Evolutionary conservation across 2,113 vertebrate species (phyloP).

Genomic region (Gnathonemus echidnorhynchus): DNA sequence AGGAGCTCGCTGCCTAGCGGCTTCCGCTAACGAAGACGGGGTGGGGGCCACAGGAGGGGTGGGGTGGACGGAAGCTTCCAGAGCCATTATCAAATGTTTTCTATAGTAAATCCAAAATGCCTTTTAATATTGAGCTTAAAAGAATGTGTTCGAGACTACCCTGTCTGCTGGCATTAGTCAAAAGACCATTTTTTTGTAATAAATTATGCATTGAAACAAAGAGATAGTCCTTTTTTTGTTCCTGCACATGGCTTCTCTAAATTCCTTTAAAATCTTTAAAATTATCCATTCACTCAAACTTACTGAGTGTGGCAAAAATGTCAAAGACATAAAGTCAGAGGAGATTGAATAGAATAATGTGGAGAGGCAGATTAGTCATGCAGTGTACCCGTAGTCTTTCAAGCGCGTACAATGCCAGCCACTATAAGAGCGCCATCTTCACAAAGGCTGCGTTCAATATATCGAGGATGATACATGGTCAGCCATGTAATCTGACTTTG

Average conservation of each 20-base stretch:
- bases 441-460: conserved; percentile 99
- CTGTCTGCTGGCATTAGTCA: conserved; percentile 80
- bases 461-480: conserved; percentile 98
- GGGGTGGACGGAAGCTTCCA: conserved; percentile 45
- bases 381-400: conserved; percentile 98
- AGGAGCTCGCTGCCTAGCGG: conserved; percentile 47
- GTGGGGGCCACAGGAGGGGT: conserved; percentile 30
- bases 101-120: conserved; percentile 63
- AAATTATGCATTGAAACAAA: conserved; percentile 99
- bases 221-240: conserved; percentile 80
- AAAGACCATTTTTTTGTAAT: conserved; percentile 93
- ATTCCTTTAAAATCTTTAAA: conserved; percentile 99
- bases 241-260: conserved; percentile 80
- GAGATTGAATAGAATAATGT: conserved; percentile 99
- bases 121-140: conserved; percentile 64
- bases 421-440: conserved; percentile 97
- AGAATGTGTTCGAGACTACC: conserved; percentile 72
- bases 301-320: conserved; percentile 99
- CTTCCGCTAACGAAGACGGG: conserved; percentile 48
- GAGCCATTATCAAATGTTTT: conserved; percentile 65
- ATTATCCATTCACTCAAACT: conserved; percentile 99
- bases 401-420: conserved; percentile 91
- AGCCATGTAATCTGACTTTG: conserved; percentile 99
- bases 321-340: conserved; percentile 99
- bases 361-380: conserved; percentile 99